phyloP scores from a whole-genome alignment of 1,140 invertebrate species.

The Macrocentrus cingulum region DNA sequence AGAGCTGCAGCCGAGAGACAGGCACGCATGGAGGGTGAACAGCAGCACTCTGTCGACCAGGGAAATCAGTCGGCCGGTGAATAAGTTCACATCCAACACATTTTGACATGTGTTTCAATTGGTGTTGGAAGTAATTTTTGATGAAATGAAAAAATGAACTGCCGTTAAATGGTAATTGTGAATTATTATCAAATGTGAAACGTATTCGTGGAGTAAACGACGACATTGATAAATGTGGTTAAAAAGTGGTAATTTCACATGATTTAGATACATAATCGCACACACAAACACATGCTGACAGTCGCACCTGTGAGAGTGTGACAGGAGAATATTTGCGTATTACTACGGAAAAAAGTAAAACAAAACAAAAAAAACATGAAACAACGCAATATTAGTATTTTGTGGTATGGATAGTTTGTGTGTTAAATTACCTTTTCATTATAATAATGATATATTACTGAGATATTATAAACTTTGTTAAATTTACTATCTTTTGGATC shows the following conservation, averaged over 20 bases:
- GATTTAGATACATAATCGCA: too few species aligned
- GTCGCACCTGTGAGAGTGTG: neutral
- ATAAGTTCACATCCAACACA: too few species aligned
- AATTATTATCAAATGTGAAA: too few species aligned
- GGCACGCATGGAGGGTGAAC: conserved; percentile 51
- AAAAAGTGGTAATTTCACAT: too few species aligned
- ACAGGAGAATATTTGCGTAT: neutral
- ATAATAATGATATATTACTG: conserved; percentile 20
- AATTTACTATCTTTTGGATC: conserved; percentile 39
- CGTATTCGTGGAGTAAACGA: too few species aligned
- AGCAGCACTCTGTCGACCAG: conserved; percentile 42
- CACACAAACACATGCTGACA: too few species aligned
- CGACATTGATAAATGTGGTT: too few species aligned
- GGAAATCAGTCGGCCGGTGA: conserved; percentile 42
- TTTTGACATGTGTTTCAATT: too few species aligned
- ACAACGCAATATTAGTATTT: conserved; percentile 51
- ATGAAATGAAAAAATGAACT: too few species aligned
- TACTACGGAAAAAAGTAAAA: conserved; percentile 15
- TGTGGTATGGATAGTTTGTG: conserved; percentile 50
- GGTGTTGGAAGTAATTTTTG: too few species aligned
- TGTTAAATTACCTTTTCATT: conserved; percentile 47
- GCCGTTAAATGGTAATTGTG: neutral
- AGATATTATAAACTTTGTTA: conserved; percentile 25
- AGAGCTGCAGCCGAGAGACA: conserved; percentile 55
- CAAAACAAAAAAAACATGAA: conserved; percentile 16